Evolutionary conservation across 2,888 invertebrate genomes (phyloP), one percentile per base, ranked within the genome.

Genomic region (Flexamia atlantica): DNA sequence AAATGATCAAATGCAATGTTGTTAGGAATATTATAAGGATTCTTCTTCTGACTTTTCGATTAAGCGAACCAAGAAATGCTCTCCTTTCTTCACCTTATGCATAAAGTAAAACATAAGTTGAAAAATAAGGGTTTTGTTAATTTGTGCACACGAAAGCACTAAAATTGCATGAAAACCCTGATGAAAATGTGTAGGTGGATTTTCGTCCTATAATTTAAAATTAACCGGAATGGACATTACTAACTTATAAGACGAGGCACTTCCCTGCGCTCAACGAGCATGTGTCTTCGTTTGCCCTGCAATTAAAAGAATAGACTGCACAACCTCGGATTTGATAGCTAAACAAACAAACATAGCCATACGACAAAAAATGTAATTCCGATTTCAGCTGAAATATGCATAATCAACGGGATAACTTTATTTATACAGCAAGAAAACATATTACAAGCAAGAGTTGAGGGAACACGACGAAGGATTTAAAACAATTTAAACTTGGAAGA

Each of bases 401-500:
- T 36, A 46, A 9, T 17, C 14, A 46, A 46, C 46, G 14, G 2
- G 7, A 12, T 12, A 14, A 3, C 10, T 53, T 2, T 53, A 23
- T 53, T 53, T 53, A 2, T 53, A n/a, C 20, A 23, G 12, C 17
- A 50, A 50, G 14, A 23, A 10, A 53, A 53, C 14, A 23, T 23
- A 53, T 20, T 53, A 53, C 53, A 53, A 53, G 46, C 10, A 20
- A 4, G 53, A 1, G 53, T 53, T 46, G 4, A 46, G 46, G 10
- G 20, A 53, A 23, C 23, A 53, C 53, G 46, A 23, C 4, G 64
- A 64, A 28, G 64, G 12, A 64, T 64, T 64, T 64, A 64, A 64
- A 64, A 64, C 30, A 64, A 64, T 10, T 28, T 64, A 28, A 64
- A 64, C 28, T 28, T 30, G 28, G 64, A 14, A 64, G 72, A 68